Conservation (phyloP, 2,888 invertebrate genomes). For the Agrotis segetum region DNA sequence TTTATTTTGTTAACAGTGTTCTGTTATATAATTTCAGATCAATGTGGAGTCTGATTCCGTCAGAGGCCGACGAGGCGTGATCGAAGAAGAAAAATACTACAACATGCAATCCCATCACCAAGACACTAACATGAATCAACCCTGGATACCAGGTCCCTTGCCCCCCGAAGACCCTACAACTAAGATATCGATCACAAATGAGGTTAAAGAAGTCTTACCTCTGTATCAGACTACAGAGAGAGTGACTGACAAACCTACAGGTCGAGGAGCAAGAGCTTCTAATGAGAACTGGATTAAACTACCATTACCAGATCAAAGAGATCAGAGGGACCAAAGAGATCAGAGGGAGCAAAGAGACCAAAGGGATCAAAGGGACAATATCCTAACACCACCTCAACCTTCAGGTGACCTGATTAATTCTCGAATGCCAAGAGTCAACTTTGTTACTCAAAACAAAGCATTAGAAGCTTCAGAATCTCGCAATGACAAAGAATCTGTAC, state of each 20-base stretch:
- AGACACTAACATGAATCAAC: conserved; percentile 73
- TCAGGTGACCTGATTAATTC: conserved; percentile 90
- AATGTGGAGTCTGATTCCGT: conserved; percentile 74
- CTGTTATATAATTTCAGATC: conserved; percentile 67
- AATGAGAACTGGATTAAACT: conserved; percentile 92
- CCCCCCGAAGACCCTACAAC: conserved; percentile 85
- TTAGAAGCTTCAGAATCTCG: conserved; percentile 88
- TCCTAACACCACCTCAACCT: conserved; percentile 89
- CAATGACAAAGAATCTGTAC: conserved; percentile 87
- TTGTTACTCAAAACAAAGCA: conserved; percentile 92
- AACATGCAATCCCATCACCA: conserved; percentile 79
- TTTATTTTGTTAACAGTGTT: neutral
- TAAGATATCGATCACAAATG: conserved; percentile 83
- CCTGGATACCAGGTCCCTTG: conserved; percentile 86
- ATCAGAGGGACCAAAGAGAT: conserved; percentile 59
- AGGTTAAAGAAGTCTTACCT: conserved; percentile 77
- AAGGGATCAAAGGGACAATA: conserved; percentile 77
- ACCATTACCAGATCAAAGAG: conserved; percentile 81
- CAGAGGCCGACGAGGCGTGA: conserved; percentile 85
- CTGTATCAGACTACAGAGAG: conserved; percentile 85
- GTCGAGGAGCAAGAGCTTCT: conserved; percentile 91
- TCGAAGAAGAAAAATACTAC: conserved; percentile 88
- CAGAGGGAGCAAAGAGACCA: conserved; percentile 64
- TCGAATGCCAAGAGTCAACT: conserved; percentile 92
- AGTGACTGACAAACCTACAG: conserved; percentile 89